Base-by-base conservation (phyloP, 35 echinoderm and acorn worm species). In the Heliocidaris erythrogramma region DNA sequence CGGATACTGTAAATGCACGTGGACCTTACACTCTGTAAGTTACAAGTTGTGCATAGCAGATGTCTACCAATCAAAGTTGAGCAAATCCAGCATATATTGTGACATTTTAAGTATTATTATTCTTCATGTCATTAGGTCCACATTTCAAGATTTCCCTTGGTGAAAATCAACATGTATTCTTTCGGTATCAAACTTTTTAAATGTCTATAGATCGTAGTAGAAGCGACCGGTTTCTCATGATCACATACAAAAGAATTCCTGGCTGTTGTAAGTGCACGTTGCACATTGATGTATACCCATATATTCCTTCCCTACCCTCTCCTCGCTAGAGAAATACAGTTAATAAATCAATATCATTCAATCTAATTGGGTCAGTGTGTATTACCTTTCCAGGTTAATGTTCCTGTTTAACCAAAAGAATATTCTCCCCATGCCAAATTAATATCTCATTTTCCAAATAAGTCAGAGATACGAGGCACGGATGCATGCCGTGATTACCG, bases 361-460 rank as follows among this genome's bases (percentile, higher is more conserved):
- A 21, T 78, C 27, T 7, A 78, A 78, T 78, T 78, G 65, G 65
- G 65, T 78, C 65, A 78, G 4, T 8, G 65, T 78, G 65, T 78
- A 78, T 78, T 78, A 78, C 65, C 65, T 78, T 78, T 78, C 65
- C 65, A n/a, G 65, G 21, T n/a, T 78, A n/a, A 21, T 78, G 65
- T 78, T 78, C 21, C 65, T 4, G n/a, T 78, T 78, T 24, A 78
- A 18, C 65, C 65, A 16, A 71, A 71, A 71, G 61, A 71, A 71
- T n/a, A 78, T 17, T 42, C 65, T 78, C 65, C 65, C 52, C 27
- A 7, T 78, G n/a, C 65, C 65, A 78, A 78, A 78, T 78, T 78
- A 78, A 78, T 78, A 24, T 78, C 65, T 78, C 65, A 78, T 78
- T 78, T n/a, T 78, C 65, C 65, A n/a, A 78, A 78, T 78, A 78